Evolutionary conservation across 2,888 invertebrate species (phyloP), one percentile per base, ranked within the genome.

Genomic region (Odontothrips loti): DNA sequence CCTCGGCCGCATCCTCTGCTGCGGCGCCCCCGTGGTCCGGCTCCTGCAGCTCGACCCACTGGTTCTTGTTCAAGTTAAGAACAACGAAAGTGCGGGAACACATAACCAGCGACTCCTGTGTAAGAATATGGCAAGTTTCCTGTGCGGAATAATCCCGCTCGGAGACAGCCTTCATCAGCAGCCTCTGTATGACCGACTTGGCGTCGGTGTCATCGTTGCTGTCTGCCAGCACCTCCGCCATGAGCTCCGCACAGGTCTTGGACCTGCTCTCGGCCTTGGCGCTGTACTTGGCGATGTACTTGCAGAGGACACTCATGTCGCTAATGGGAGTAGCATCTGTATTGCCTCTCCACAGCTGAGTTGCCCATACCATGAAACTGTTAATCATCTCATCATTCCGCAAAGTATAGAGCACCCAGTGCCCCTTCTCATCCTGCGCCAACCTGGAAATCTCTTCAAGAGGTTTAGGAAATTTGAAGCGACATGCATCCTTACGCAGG

Each of bases 121-220:
- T 80, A n/a, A 82, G 29, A 2, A 83, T 15, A 27, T 82, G 81
- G 43, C 47, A 48, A 20, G 78, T 78, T 63, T 83, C 83, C 75
- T 83, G 83, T 1, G 83, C 80, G 1, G 83, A 83, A 23, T 79
- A 82, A 63, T 83, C 83, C 12, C 83, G 23, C 58, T 83, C 83
- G n/a, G 47, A 11, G 20, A 83, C 58, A 15, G 83, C 51, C 27
- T 75, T 43, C n/a, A 83, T 80, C 34, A 83, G 34, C 1, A 83
- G 47, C 63, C 80, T 82, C 47, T 79, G 82, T 17, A 83, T 81
- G 20, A 68, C 79, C 8, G 51, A 51, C 51, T 51, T 82, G 17
- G 80, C 82, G 6, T 8, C 20, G 78, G 80, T 63, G 12, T 80
- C 27, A 12, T 58, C 27, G 11, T 79, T 79, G 48, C 15, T 10